phyloP scores from a whole-genome alignment of 2,888 invertebrate species.

The Archaeoteleia sp. region DNA sequence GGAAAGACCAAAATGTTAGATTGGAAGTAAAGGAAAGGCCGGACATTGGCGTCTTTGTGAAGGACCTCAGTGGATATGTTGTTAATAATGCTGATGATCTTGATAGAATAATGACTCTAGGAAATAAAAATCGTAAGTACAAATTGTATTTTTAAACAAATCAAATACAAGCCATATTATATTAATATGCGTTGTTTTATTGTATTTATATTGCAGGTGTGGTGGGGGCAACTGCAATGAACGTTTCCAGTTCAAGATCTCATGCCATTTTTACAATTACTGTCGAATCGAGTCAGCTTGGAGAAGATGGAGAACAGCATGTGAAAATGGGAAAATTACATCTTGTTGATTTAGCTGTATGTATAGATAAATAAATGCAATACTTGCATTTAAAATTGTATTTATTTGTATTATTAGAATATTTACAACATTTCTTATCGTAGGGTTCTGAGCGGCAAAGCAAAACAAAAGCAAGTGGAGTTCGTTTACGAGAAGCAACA shows the following conservation, averaged over 20 bases:
- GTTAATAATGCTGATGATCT: slow-evolving; percentile 97
- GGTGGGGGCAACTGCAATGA: slow-evolving; percentile 97
- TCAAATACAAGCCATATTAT: no score
- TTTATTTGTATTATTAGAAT: background rate
- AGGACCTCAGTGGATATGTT: slow-evolving; percentile 97
- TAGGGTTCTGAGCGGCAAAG: slow-evolving; percentile 98
- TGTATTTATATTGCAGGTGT: slow-evolving; percentile 75
- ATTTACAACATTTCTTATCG: slow-evolving; percentile 33
- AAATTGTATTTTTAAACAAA: no score
- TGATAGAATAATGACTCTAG: slow-evolving; percentile 95
- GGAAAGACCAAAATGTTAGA: slow-evolving; percentile 89
- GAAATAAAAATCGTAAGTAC: slow-evolving; percentile 92
- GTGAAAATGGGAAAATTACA: slow-evolving; percentile 97
- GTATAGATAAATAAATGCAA: no score
- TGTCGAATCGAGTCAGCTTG: slow-evolving; percentile 94
- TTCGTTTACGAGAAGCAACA: slow-evolving; percentile 95
- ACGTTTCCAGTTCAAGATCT: slow-evolving; percentile 95
- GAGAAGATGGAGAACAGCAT: slow-evolving; percentile 87
- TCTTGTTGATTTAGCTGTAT: slow-evolving; percentile 96
- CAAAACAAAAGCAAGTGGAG: slow-evolving; percentile 96
- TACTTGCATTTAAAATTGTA: no score
- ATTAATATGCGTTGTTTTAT: no score
- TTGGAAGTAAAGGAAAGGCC: slow-evolving; percentile 96
- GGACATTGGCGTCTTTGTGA: slow-evolving; percentile 98
- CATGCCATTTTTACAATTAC: slow-evolving; percentile 99